A percentile compares a stretch with the other conserved stretches of the same genome.
Evolutionary conservation across 2,888 invertebrate species (phyloP).

Genomic region (Torymus aiolomorphi): DNA sequence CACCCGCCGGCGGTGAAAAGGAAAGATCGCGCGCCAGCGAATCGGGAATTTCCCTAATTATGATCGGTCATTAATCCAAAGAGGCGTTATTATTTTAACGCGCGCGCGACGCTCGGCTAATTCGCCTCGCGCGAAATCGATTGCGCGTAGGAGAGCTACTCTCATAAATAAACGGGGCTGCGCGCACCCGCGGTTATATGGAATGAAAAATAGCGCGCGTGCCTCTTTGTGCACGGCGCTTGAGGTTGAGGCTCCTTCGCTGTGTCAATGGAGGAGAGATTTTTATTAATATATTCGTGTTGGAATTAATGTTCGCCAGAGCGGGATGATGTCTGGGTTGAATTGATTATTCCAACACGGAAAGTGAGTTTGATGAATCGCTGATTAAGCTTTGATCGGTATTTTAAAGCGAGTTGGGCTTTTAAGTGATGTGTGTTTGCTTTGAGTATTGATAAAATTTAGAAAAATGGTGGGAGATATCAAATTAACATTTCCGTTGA

Average conservation of each 20-base stretch:
- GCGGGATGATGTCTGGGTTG: no score
- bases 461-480: no score
- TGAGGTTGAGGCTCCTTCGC: not conserved
- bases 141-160: slow-evolving; percentile 64
- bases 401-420: no score
- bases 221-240: not conserved
- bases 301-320: slow-evolving; percentile 10
- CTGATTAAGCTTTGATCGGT: no score
- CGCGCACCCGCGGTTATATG: slow-evolving; percentile 21
- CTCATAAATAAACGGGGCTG: slow-evolving; percentile 69
- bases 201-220: slow-evolving; percentile 65
- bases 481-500: no score
- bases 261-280: slow-evolving; percentile 6
- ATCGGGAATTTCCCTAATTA: slow-evolving; percentile 73
- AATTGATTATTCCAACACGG: no score
- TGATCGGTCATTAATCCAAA: slow-evolving; percentile 72
- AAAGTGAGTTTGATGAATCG: no score
- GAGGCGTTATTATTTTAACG: slow-evolving; percentile 73
- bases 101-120: slow-evolving; percentile 67
- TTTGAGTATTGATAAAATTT: no score
- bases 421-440: no score
- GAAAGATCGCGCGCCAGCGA: slow-evolving; percentile 5
- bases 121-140: slow-evolving; percentile 71
- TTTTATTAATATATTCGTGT: slow-evolving; percentile 29
- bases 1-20: not conserved